Base-by-base conservation (phyloP, 2,797 vertebrate genomes). In the Alcedo atthis region DNA sequence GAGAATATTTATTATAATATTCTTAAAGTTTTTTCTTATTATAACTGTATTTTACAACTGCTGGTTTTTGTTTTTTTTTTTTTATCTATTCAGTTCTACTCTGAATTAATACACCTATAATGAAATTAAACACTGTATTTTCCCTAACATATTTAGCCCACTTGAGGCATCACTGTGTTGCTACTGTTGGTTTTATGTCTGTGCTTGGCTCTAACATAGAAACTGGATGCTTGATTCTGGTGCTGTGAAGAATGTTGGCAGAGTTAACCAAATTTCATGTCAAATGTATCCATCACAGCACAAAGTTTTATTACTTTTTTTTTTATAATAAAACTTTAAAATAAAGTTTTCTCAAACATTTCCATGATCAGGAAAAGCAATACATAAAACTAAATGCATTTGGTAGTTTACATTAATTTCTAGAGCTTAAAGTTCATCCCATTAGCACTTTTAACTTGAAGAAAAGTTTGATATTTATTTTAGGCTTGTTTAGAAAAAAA, bases 391-490 rank as follows among this genome's bases (percentile, higher is more conserved):
- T 37, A 57, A 85, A 64, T 68, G 14, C 12, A 10, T 73, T 62
- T 62, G 62, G 6, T 73, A 58, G 12, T 35, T 21, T 40, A 0
- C 1, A 0, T 59, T 32, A 0, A 4, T 76, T 85, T 82, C 49
- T 77, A 30, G 30, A 67, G 25, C 25, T 80, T 62, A 51, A 79
- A 80, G 73, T 69, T 67, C 1, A 35, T 54, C 8, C 22, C 2
- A 2, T 71, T 58, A 64, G 22, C 9, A 25, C 33, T 58, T 82
- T 9, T 77, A 20, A 5, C 37, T 59, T 53, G 22, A 21, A 73
- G n/a, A 61, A 83, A 20, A 53, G 20, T 5, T 6, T 49, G 42
- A 28, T 58, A 7, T 7, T 48, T 81, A 25, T 14, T 30, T 19
- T 48, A 71, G 19, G 16, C 6, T 77, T 76, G 79, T 81, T 18